Conservation (phyloP, 2,113 vertebrate genomes). For the Nibea albiflora region DNA sequence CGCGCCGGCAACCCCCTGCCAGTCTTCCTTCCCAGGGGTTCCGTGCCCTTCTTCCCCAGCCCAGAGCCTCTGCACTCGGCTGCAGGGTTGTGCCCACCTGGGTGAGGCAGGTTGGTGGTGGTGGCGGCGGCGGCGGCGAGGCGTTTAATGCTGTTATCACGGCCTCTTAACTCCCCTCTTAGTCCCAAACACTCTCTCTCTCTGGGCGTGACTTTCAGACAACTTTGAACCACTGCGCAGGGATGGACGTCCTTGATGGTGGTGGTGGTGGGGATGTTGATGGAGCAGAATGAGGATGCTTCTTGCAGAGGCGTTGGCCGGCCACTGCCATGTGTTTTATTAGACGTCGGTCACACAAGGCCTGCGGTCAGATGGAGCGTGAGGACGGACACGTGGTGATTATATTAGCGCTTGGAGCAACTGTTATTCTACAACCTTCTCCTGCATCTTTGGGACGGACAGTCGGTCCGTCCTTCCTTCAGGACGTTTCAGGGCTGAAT, state of each 20-base stretch:
- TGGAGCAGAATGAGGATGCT: slow-evolving; percentile 22
- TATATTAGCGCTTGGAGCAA: slow-evolving; percentile 16
- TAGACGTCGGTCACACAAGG: slow-evolving; percentile 20
- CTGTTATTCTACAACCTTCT: slow-evolving; percentile 24
- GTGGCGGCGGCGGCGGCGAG: background rate
- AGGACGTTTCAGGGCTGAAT: background rate
- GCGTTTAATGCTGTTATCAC: slow-evolving; percentile 55
- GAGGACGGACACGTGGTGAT: slow-evolving; percentile 58
- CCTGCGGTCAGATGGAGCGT: slow-evolving; percentile 37
- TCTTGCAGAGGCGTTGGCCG: background rate
- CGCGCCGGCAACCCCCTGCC: background rate
- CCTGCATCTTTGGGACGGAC: slow-evolving; percentile 7
- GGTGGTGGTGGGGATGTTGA: slow-evolving; percentile 2
- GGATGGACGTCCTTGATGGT: slow-evolving; percentile 14
- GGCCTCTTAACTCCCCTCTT: slow-evolving; percentile 47
- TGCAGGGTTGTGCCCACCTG: background rate
- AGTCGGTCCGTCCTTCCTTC: slow-evolving; percentile 22
- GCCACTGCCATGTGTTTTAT: slow-evolving; percentile 40
- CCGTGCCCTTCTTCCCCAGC: background rate
- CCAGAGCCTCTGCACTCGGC: background rate
- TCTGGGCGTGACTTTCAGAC: slow-evolving; percentile 69
- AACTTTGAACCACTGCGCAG: slow-evolving; percentile 53
- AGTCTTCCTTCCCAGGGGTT: background rate
- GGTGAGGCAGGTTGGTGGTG: slow-evolving; percentile 5
- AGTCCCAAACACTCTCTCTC: background rate